Evolutionary conservation across 2,888 invertebrate species (phyloP), one percentile per base, ranked within the genome.

Genomic region (Pecten maximus): DNA sequence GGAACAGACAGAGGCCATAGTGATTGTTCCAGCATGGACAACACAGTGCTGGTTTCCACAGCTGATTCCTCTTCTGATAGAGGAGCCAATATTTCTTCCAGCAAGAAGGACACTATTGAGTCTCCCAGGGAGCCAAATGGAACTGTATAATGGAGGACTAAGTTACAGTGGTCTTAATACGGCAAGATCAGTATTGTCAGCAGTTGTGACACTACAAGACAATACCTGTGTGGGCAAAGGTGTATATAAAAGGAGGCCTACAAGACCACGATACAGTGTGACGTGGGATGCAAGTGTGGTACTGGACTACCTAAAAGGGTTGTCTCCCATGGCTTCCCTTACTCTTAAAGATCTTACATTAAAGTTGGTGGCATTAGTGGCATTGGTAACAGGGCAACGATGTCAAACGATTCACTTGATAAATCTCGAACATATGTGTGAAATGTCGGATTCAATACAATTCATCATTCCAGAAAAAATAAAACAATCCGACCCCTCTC

Each of bases 11-110:
- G 89, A 92, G 87, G 91, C 90, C 28, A 89, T 92, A 19, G 40
- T 91, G 10, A 87, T 93, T 48, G 48, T 91, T 28, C 92, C 92
- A 40, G 87, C 88, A 86, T 93, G 93, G 92, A 44, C 15, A 89
- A 89, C 91, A 23, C 93, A 92, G 60, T 28, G 87, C 50, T 93
- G 92, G 92, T 93, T 92, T 92, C 91, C 93, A 60, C 12, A 91
- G 23, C 16, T 93, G 16, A 87, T 91, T 19, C 87, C 89, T 40
- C 50, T 74, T 44, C 60, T 92, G 39, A 54, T 86, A 88, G 90
- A 91, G 88, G 87, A 88, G 89, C 93, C 92, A 88, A 48, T 91
- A 40, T 92, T 91, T 44, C 39, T 92, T 23, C 91, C 91, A 23
- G 16, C 92, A 35, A 92, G 91, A 89, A 87, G 44, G 74, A 91